These are phyloP conservation scores for Stenchaetothrips biformis DNA, from an alignment of 2,888 invertebrate genomes.

Conservation along the genomic window DNA sequence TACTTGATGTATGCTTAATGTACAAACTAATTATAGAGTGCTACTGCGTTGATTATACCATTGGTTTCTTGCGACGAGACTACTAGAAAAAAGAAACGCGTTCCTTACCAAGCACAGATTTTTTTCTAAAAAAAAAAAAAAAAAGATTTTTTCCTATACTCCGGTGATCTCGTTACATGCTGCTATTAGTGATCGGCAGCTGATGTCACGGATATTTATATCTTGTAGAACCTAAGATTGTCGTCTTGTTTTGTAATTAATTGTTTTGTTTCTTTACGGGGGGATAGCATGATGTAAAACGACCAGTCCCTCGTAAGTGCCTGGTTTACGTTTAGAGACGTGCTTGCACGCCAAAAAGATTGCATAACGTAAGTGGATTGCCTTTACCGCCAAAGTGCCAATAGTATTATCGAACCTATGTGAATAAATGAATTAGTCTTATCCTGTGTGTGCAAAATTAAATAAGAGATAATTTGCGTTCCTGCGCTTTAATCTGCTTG, in stretches of 20 bases:
- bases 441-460: background rate
- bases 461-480: background rate
- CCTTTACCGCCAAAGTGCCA: background rate
- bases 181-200: too few species aligned
- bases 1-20: conserved; percentile 7
- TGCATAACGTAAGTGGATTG: too few species aligned
- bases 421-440: too few species aligned
- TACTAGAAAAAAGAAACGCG: background rate
- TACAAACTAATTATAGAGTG: conserved; percentile 15
- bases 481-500: too few species aligned
- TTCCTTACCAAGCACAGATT: background rate
- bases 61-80: background rate
- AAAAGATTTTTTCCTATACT: background rate
- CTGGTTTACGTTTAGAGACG: background rate
- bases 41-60: background rate
- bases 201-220: too few species aligned
- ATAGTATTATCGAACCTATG: conserved; percentile 14
- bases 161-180: background rate
- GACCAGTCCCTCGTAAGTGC: background rate
- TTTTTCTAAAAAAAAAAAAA: background rate
- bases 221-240: too few species aligned
- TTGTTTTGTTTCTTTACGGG: background rate
- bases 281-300: background rate
- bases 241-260: background rate
- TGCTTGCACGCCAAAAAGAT: background rate